Base-by-base conservation (phyloP, 2,888 invertebrate genomes). In the Oscheius sp. region DNA sequence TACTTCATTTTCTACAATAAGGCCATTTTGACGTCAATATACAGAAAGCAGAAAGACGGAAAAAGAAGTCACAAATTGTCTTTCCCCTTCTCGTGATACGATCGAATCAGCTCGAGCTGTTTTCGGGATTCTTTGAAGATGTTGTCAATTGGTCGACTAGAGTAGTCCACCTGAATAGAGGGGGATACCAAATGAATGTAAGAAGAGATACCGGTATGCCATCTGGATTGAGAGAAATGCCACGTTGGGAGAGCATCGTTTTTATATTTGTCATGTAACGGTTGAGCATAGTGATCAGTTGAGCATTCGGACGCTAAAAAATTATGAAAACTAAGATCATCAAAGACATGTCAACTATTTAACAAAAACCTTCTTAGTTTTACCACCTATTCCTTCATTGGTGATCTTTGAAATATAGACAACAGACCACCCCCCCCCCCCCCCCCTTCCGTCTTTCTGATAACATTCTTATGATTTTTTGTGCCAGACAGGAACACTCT, bases 141-240 rank as follows among this genome's bases (percentile, higher is more conserved):
- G 0, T 38, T 44, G 20, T 59, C 59, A 17, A 59, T 20, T 59
- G 59, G 59, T n/a, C 59, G 41, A 44, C 41, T 41, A 17, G 59
- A 59, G 17, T 59, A 59, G 59, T 59, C 59, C 6, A 59, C 59
- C 59, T 59, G 28, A 59, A 44, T n/a, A 4, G n/a, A n/a, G n/a
- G n/a, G n/a, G n/a, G n/a, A n/a, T n/a, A n/a, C n/a, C n/a, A n/a
- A n/a, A n/a, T n/a, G n/a, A n/a, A n/a, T n/a, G n/a, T n/a, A n/a
- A n/a, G n/a, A n/a, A n/a, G n/a, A n/a, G 44, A n/a, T 44, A 59
- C 59, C 41, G 59, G 59, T 44, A 59, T 59, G 12, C 59, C 59
- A 44, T 59, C 59, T 4, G 26, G 28, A 44, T 28, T 59, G 30
- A 59, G n/a, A 8, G 26, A n/a, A 1, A 59, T 24, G 4, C 59